Percentiles rank a stretch among this genome's conserved stretches.
Evolutionary conservation across 2,888 invertebrate species (phyloP).

Genomic region (Andrena trimmerana): DNA sequence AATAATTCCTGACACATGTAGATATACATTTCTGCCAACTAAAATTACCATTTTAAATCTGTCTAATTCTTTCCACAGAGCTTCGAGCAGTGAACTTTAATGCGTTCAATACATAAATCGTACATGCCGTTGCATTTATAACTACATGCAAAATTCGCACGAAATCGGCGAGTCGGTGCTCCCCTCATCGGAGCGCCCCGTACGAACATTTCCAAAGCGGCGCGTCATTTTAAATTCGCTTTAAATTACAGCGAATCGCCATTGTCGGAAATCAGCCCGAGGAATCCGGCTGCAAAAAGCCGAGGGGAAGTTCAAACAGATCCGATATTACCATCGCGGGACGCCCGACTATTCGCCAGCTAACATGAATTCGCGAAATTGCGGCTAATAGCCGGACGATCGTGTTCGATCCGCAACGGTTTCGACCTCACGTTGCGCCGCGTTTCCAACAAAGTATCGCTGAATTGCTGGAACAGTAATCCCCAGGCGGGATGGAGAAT

Average conservation of each 20-base stretch:
- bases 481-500: slow-evolving; percentile 14
- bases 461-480: slow-evolving; percentile 44
- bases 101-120: not conserved
- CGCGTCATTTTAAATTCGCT: not conserved
- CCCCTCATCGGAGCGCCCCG: no score
- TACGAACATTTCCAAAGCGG: no score
- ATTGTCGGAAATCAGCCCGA: not conserved
- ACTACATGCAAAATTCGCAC: no score
- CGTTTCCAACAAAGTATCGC: slow-evolving; percentile 46
- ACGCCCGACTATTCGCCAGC: not conserved
- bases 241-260: not conserved
- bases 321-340: slow-evolving; percentile 13
- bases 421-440: slow-evolving; percentile 16
- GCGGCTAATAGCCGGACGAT: slow-evolving; percentile 42
- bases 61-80: no score
- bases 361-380: slow-evolving; percentile 48
- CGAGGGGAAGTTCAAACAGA: not conserved
- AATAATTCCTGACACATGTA: no score
- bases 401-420: slow-evolving; percentile 28
- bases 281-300: not conserved
- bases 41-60: no score
- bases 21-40: no score
- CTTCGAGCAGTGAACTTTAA: no score
- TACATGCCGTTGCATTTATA: no score
- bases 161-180: no score